Base-by-base conservation (phyloP, 2,797 vertebrate genomes). In the Enoplosus armatus region DNA sequence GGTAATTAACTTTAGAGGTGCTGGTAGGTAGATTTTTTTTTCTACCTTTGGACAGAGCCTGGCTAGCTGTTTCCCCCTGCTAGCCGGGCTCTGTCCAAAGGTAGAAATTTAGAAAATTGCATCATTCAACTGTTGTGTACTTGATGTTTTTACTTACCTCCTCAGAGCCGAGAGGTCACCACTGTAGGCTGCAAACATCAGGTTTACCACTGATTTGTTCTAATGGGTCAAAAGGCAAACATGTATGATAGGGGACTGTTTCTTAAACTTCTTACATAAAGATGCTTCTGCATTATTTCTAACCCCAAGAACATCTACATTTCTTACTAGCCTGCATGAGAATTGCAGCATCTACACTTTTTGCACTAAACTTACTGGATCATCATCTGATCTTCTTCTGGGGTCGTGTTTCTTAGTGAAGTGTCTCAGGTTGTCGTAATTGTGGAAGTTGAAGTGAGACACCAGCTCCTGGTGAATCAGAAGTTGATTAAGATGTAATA, bases 381-480 rank as follows among this genome's bases (percentile, higher is more conserved):
- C 95, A 45, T 97, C 96, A 45, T 95, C 94, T 15, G 93, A 92
- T 75, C 91, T 94, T 79, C 96, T 95, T 50, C 97, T 94, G 27
- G 97, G 97, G 82, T 98, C 97, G 45, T 97, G 91, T 80, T 97
- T 98, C 90, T 94, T 96, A 0, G 94, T 90, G 84, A 97, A 98
- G 88, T 98, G 97, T 83, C 95, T 94, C 90, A 98, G 85, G 91
- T 98, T 97, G 93, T 98, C 97, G 8, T 98, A 98, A 85, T 98
- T 97, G 93, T 98, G 97, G 90, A 98, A 98, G 88, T 97, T 98
- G 87, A 97, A 98, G 58, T 96, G 77, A 29, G 97, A 97, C 58
- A 98, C 96, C 80, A 98, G 75, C 8, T 97, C 97, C 97, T 98
- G 60, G n/a, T 15, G 27, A 79, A 79, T 39, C 27, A 62, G 60